A percentile compares a stretch with the other conserved stretches of the same genome.
Conservation (phyloP, 2,888 invertebrate genomes). For the Lucinisca nassula region DNA sequence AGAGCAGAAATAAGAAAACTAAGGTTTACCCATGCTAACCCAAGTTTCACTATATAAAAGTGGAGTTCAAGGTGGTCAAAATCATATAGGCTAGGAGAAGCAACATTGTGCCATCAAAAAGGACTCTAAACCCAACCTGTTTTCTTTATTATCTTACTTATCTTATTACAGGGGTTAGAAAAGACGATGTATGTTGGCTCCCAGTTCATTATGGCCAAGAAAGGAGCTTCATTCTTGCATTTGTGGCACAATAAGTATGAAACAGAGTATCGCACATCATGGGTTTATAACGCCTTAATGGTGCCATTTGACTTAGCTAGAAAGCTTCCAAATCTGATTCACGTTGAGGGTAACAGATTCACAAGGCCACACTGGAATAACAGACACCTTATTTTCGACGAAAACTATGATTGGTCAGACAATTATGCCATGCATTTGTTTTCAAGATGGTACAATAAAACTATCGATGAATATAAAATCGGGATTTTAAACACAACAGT, state of each 20-base stretch:
- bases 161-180: no score
- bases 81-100: no score
- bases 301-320: conserved; percentile 38
- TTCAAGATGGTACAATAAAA: not conserved
- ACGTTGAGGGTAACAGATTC: not conserved
- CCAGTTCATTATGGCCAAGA: not conserved
- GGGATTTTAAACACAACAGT: not conserved
- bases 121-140: no score
- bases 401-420: conserved; percentile 25
- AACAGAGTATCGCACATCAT: not conserved
- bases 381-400: conserved; percentile 22
- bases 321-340: conserved; percentile 41
- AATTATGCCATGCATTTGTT: conserved; percentile 52
- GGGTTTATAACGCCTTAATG: not conserved
- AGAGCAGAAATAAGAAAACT: no score
- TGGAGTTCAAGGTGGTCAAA: no score
- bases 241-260: not conserved
- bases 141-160: no score
- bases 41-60: no score
- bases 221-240: not conserved
- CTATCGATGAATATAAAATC: not conserved
- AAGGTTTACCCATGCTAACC: no score
- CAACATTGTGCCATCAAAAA: no score
- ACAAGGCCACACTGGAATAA: conserved; percentile 40
- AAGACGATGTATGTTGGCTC: no score